Base-by-base conservation (phyloP, 2,888 invertebrate genomes). In the Anorthoa munda region DNA sequence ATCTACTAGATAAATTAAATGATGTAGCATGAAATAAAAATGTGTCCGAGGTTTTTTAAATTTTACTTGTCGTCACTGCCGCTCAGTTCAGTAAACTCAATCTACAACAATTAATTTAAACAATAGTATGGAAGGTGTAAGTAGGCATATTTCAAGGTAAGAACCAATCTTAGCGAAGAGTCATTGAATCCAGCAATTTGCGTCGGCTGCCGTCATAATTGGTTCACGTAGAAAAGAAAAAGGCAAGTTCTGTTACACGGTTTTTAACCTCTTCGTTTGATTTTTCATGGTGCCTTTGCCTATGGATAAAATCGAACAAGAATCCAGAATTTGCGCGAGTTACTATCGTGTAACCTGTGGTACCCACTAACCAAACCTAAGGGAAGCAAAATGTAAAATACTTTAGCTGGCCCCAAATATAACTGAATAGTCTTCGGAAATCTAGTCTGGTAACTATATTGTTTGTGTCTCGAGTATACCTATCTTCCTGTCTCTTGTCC, bases 161-260 rank as follows among this genome's bases (percentile, higher is more conserved):
- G 23, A 26, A n/a, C 60, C 55, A 50, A 56, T 69, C n/a, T 31
- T 23, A 17, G 21, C 23, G 2, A 55, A 26, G 60, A 67, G 79
- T 78, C 31, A 78, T 69, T 78, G 70, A 70, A 61, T 70, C 61
- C 61, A 56, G 13, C 15, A n/a, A 58, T 58, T 69, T 51, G 51
- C 56, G 79, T 75, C 51, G 75, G 50, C 31, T 13, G 9, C 18
- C n/a, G 2, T 46, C n/a, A 51, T 58, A 58, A 78, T 78, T 58
- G 50, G 51, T 63, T 70, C n/a, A 58, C 56, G 50, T 51, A 17
- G 11, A 31, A 78, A 46, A 26, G 17, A 61, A 31, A 39, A 58
- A 50, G n/a, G 4, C 46, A 12, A 39, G 13, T 3, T 23, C n/a
- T 48, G 53, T 69, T 55, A 17, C 11, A 75, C 23, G 31, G 61